A percentile compares a stretch with the other conserved stretches of the same genome.
These are phyloP conservation scores for Psilanteris sp. DNA, from an alignment of 1,140 invertebrate genomes.

Conservation along the genomic window DNA sequence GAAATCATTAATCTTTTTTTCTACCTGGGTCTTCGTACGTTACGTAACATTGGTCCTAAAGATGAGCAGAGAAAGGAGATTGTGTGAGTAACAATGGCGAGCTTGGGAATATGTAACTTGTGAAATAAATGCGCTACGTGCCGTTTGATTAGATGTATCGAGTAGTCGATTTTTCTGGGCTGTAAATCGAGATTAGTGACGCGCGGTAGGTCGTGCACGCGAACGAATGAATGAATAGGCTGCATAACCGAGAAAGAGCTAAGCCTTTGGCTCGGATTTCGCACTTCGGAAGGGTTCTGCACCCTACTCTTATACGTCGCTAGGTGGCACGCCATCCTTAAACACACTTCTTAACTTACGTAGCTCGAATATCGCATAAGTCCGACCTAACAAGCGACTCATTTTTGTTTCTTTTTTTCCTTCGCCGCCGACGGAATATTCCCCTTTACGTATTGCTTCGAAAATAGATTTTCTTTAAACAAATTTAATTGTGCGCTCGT, in stretches of 20 bases:
- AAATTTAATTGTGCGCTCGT: too few relatives aligned
- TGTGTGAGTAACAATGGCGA: conserved; percentile 15
- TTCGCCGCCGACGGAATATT: too few relatives aligned
- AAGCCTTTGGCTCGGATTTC: conserved; percentile 69
- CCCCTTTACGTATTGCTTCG: conserved; percentile 5
- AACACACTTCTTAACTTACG: conserved; percentile 63
- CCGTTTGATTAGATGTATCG: conserved; percentile 50
- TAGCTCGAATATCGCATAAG: conserved; percentile 64
- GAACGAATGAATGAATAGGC: conserved; percentile 69
- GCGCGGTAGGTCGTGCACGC: conserved; percentile 70
- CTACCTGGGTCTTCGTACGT: conserved; percentile 1
- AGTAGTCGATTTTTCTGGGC: conserved; percentile 67
- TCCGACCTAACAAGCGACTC: conserved; percentile 59
- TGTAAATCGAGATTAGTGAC: conserved; percentile 71
- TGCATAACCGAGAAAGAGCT: conserved; percentile 49
- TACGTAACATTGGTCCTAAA: conserved; percentile 22
- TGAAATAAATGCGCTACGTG: conserved; percentile 35
- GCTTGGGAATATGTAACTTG: conserved; percentile 5
- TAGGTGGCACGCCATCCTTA: conserved; percentile 68
- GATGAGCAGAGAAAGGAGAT: not conserved
- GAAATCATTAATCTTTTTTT: conserved; percentile 39
- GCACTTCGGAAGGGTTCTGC: conserved; percentile 65
- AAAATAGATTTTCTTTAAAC: conserved; percentile 38
- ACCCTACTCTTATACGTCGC: conserved; percentile 54
- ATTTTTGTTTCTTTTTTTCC: conserved; percentile 31